Base-by-base conservation (phyloP, 2,113 vertebrate genomes). In the Sinocyclocheilus anshuiensis region DNA sequence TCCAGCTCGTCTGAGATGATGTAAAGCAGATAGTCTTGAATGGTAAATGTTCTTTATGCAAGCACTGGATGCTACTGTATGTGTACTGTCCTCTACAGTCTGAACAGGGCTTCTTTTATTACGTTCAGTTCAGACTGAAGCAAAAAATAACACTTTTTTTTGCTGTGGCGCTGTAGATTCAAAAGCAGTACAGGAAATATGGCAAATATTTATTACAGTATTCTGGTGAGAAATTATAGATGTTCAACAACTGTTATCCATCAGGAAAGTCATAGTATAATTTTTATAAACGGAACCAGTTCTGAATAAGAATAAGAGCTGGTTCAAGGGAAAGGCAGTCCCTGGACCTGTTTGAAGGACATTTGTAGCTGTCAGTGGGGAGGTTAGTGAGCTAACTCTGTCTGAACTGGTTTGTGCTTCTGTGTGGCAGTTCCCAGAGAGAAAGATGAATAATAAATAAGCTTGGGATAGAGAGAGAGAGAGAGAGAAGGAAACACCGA, bases 361-460 rank as follows among this genome's bases (percentile, higher is more conserved):
- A 79, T 39, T 11, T 80, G 77, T 80, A 61, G 57, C 57, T 80
- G 77, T 39, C 55, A 42, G 33, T 78, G 77, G 77, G 18, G 9
- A 29, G 22, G 50, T 80, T 61, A 80, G 77, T 61, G 22, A 80
- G 57, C 77, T 61, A 80, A 22, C 12, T 42, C 33, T 24, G 22
- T 63, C 12, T 78, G 26, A 78, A 57, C 75, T 36, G 18, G 18
- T 22, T 55, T 79, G 53, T 80, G 20, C 77, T 80, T 61, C 77
- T 63, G 57, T 61, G 7, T 24, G 77, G 29, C 77, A 61, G 77
- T 36, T 80, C 33, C 57, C 77, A 80, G 61, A 48, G n/a, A 48
- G 39, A 67, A 81, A 67, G 39, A 81, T 81, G 42, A 67, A 81
- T 65, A 69, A 72, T 80, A 80, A 79, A 55, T 71, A 65, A 86